phyloP scores from a whole-genome alignment of 1,140 invertebrate species.

The Nasonia giraulti region DNA sequence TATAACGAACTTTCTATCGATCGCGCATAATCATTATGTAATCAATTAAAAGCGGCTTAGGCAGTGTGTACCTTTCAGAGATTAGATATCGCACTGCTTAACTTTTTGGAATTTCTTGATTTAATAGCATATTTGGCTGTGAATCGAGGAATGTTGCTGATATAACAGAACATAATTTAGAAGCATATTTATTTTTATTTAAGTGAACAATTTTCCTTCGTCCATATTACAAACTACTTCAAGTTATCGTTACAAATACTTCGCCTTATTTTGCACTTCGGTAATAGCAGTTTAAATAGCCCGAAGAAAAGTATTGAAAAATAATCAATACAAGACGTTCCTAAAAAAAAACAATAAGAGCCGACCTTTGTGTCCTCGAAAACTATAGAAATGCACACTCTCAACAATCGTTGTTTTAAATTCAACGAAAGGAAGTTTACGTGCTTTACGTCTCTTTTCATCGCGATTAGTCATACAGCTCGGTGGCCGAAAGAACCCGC shows the following conservation, averaged over 20 bases:
- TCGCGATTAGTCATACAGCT: constrained; percentile 29
- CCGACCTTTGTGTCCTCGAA: not conserved
- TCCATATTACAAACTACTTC: not conserved
- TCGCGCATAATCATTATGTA: constrained; percentile 22
- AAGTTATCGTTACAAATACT: not conserved
- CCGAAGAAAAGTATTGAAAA: not conserved
- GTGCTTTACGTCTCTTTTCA: constrained; percentile 32
- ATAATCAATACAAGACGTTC: not conserved
- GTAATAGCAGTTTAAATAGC: too few relatives aligned
- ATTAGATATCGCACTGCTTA: not conserved
- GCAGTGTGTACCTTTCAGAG: too few relatives aligned
- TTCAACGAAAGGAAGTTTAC: constrained; percentile 46
- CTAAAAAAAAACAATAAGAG: not conserved
- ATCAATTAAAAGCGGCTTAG: not conserved
- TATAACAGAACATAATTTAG: too few relatives aligned
- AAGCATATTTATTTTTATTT: too few relatives aligned
- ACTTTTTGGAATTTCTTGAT: not conserved
- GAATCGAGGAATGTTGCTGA: too few relatives aligned
- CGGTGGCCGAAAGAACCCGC: constrained; percentile 3
- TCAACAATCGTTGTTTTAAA: constrained; percentile 23
- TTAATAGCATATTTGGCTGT: not conserved
- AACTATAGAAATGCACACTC: not conserved
- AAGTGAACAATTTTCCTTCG: not conserved
- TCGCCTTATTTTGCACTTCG: too few relatives aligned
- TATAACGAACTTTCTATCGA: constrained; percentile 31